Evolutionary conservation across 2,888 invertebrate species (phyloP), one percentile per base, ranked within the genome.

Genomic region (Blastobasis lacticolella): DNA sequence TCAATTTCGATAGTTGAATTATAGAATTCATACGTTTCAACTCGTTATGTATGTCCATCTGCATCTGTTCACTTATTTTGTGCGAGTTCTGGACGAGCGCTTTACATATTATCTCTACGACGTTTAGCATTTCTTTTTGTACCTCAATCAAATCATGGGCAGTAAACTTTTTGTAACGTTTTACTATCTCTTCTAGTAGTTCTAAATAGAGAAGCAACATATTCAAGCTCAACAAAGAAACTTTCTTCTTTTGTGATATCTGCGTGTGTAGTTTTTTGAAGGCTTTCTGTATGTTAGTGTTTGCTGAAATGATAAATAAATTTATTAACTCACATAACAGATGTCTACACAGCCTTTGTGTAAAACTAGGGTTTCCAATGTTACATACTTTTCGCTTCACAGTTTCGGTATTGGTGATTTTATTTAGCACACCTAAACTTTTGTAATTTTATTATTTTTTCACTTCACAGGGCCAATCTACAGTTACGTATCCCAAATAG

Each of bases 11-110:
- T 9, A 84, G 59, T 54, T 80, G 75, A 41, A 78, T 60, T 8
- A 78, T 73, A 4, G 73, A 61, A 54, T 77, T 70, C 58, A 78
- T 54, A 1, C 86, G 76, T 54, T 73, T 74, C 41, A 85, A 64
- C 60, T 86, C 86, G 50, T 68, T 69, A 5, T 58, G 57, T 5
- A 83, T 68, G 53, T 86, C 85, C 8, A 62, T 63, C 61, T 84
- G 84, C 49, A 78, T 80, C 56, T 85, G 85, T 63, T 75, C 66
- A 55, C 80, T 82, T 49, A 86, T 66, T 63, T 84, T 83, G 3
- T 71, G 56, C 40, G 67, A 56, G 10, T 69, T 71, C 6, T 61
- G 61, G 1, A 52, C 52, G 5, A 85, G 67, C 37, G 63, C 59
- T 4, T 45, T 45, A 51, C 75, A 72, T 52, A 84, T 54, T 1